Conservation (phyloP, 2,113 vertebrate species). For the Syngnathus typhle region DNA sequence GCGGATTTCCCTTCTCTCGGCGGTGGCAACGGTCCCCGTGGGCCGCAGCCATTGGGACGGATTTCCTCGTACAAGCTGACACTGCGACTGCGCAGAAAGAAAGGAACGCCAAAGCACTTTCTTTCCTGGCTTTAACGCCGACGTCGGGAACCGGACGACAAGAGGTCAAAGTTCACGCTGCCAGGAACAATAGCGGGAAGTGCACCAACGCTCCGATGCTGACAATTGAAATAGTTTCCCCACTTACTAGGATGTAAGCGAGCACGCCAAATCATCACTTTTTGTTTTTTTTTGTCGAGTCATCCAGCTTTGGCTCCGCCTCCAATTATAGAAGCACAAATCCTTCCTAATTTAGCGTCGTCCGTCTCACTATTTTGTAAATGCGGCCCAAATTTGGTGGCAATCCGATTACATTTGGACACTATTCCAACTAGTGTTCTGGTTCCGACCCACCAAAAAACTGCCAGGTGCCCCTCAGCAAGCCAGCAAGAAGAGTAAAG, state of each 20-base stretch:
- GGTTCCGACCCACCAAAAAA: too few relatives aligned
- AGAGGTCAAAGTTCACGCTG: constrained; percentile 32
- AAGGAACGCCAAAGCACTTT: constrained; percentile 31
- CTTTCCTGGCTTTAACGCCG: constrained; percentile 30
- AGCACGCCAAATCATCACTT: neutral
- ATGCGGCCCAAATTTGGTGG: too few relatives aligned
- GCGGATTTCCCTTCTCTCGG: constrained; percentile 20
- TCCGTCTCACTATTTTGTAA: too few relatives aligned
- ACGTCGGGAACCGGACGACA: neutral
- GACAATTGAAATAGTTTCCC: neutral
- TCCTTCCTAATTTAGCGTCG: too few relatives aligned
- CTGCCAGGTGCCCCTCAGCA: neutral
- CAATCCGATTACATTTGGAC: too few relatives aligned
- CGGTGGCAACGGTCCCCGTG: neutral
- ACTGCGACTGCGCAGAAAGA: constrained; percentile 12
- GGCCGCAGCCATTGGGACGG: constrained; percentile 6
- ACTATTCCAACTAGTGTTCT: too few relatives aligned
- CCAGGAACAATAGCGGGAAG: constrained; percentile 54
- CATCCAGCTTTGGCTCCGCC: neutral
- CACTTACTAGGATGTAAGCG: neutral
- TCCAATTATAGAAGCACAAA: neutral
- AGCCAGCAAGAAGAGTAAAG: neutral
- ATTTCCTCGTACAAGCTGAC: constrained; percentile 49
- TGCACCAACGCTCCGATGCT: neutral
- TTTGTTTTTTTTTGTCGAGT: neutral